These are phyloP conservation scores for Acyrthosiphon pisum DNA, from an alignment of 1,140 invertebrate species.

Conservation along the genomic window DNA sequence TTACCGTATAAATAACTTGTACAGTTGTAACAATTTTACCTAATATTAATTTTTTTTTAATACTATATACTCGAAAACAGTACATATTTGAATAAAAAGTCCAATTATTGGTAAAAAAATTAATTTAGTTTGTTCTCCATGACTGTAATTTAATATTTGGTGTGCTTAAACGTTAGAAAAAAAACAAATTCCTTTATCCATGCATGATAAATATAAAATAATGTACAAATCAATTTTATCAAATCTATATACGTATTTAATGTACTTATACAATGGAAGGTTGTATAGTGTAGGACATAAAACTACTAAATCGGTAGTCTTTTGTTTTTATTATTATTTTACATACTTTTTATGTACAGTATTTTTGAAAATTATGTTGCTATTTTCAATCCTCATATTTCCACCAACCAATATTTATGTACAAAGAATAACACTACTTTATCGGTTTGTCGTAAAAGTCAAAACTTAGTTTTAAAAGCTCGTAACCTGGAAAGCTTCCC, in stretches of 20 bases:
- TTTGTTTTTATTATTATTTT: constrained; percentile 18
- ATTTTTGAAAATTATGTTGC: not conserved
- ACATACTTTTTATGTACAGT: constrained; percentile 24
- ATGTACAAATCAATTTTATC: not conserved
- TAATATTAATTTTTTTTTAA: not conserved
- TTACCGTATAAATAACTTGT: not conserved
- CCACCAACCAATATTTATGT: not conserved
- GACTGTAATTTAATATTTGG: no score
- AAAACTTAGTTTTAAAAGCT: not conserved
- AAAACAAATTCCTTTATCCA: not conserved
- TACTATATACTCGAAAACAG: not conserved
- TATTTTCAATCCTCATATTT: not conserved
- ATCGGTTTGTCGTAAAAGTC: not conserved
- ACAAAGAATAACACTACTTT: not conserved
- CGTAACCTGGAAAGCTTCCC: not conserved
- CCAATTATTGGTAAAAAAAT: not conserved
- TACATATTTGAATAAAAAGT: not conserved
- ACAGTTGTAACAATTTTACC: no score
- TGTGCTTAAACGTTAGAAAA: no score
- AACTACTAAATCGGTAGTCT: not conserved
- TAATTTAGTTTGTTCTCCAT: no score
- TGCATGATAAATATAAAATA: not conserved
- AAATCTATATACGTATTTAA: not conserved
- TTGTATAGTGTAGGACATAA: not conserved
- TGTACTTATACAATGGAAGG: not conserved